Evolutionary conservation across 1,140 invertebrate genomes (phyloP).

Genomic region (Stegodyphus dumicola): DNA sequence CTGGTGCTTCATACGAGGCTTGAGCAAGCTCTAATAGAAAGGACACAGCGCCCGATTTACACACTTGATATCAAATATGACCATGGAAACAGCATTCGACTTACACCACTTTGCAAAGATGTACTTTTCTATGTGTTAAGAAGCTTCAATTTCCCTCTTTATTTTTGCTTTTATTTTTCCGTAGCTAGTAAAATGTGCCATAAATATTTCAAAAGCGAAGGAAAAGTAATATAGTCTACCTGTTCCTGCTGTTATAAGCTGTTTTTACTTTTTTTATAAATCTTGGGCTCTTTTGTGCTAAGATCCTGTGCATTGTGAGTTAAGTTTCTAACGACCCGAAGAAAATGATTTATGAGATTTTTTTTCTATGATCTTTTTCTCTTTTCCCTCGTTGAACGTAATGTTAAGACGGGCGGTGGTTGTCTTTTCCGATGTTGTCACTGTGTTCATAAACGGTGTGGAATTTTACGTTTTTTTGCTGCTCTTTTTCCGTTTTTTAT

Average conservation of each 20-base stretch:
- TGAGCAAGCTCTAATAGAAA: no score
- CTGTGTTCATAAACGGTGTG: neutral
- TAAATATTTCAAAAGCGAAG: slow-evolving; percentile 45
- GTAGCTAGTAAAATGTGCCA: slow-evolving; percentile 34
- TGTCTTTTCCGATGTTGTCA: neutral
- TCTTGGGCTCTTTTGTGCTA: slow-evolving; percentile 8
- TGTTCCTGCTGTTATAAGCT: slow-evolving; percentile 2
- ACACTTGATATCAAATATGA: no score
- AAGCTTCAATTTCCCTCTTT: slow-evolving; percentile 17
- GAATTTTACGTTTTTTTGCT: neutral
- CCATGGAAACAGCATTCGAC: neutral
- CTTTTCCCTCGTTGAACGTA: neutral
- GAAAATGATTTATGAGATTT: slow-evolving; percentile 22
- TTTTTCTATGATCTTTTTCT: neutral
- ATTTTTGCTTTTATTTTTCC: slow-evolving; percentile 27
- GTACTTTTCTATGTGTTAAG: slow-evolving; percentile 2
- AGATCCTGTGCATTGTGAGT: slow-evolving; percentile 12
- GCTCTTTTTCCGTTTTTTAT: neutral
- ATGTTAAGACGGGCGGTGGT: neutral
- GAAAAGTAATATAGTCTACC: slow-evolving; percentile 27
- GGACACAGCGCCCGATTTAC: no score
- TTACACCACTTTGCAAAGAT: neutral
- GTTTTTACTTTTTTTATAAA: neutral
- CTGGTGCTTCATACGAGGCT: no score
- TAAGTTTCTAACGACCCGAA: neutral